Conservation (phyloP, 2,113 vertebrate species). For the Odocoileus hemionus region DNA sequence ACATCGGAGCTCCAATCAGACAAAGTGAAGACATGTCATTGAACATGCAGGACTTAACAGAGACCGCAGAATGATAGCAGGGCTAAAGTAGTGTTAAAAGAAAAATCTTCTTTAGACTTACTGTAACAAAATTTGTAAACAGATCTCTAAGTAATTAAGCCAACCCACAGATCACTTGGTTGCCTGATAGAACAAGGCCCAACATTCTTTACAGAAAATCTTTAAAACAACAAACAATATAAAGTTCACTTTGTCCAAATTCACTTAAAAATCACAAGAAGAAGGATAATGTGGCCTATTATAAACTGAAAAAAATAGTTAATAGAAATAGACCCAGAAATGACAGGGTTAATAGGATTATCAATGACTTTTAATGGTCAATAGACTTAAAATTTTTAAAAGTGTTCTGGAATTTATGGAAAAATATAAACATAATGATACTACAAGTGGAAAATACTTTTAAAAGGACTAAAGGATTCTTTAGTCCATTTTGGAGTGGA, state of each 20-base stretch:
- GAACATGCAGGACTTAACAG: not conserved
- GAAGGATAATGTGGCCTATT: not conserved
- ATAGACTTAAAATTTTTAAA: not conserved
- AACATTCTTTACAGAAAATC: not conserved
- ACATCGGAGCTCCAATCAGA: not conserved
- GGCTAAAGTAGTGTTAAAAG: not conserved
- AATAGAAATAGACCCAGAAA: not conserved
- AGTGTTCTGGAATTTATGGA: not conserved
- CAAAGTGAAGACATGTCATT: not conserved
- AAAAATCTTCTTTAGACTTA: not conserved
- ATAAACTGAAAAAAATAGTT: not conserved
- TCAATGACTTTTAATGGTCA: not conserved
- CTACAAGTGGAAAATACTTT: not conserved
- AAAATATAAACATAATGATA: not conserved
- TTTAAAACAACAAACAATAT: not conserved
- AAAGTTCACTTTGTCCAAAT: not conserved
- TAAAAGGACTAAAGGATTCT: not conserved
- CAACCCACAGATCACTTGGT: not conserved
- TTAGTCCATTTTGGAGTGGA: not conserved
- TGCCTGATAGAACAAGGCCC: not conserved
- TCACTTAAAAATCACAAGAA: not conserved
- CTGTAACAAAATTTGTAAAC: not conserved
- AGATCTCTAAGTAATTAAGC: not conserved
- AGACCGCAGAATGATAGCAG: not conserved
- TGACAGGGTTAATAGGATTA: not conserved